A percentile compares a stretch with the other conserved stretches of the same genome.
Conservation (phyloP, 2,797 vertebrate species). For the Chrysolophus pictus region DNA sequence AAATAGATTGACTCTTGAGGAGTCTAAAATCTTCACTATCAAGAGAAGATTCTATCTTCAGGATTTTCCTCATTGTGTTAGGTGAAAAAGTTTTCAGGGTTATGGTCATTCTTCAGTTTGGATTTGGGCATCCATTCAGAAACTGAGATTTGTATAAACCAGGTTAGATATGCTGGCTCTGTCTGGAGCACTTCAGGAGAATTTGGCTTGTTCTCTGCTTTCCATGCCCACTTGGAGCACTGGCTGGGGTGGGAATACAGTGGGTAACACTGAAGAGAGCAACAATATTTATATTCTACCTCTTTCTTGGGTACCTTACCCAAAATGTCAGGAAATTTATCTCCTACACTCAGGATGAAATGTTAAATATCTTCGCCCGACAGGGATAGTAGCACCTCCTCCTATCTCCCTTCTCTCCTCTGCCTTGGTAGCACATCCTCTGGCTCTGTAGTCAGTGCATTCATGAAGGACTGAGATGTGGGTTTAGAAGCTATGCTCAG, state of each 20-base stretch:
- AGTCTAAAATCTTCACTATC: neutral
- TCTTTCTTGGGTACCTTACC: neutral
- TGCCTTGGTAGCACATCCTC: neutral
- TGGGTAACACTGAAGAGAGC: neutral
- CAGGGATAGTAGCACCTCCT: neutral
- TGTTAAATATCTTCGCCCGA: neutral
- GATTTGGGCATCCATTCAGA: neutral
- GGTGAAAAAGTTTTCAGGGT: neutral
- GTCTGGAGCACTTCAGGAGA: neutral
- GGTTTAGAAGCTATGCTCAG: neutral
- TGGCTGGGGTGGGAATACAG: neutral
- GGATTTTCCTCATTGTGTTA: neutral
- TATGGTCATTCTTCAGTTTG: neutral
- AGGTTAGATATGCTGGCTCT: neutral
- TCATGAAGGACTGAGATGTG: neutral
- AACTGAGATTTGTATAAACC: neutral
- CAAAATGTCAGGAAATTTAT: neutral
- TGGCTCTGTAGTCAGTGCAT: neutral
- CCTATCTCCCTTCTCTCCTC: neutral
- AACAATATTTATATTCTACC: neutral
- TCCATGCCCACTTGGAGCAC: neutral
- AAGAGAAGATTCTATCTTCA: neutral
- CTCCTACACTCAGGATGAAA: neutral
- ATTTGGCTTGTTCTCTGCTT: neutral
- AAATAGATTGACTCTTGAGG: neutral